Percentiles rank a stretch among this genome's conserved stretches.
Conservation (phyloP, 1,140 invertebrate species). For the Eciton burchellii region DNA sequence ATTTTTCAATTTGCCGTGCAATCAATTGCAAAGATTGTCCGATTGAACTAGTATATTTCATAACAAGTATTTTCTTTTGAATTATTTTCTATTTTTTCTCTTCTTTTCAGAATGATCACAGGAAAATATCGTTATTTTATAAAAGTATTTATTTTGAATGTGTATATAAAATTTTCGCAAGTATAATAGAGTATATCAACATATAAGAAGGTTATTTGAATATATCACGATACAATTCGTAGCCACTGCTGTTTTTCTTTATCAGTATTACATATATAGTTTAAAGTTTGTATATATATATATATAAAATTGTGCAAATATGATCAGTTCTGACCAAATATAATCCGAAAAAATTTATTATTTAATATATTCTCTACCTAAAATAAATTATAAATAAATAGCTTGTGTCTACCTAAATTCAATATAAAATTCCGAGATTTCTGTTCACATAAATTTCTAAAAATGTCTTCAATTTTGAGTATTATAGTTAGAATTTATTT, state of each 20-base stretch:
- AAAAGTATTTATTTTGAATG: constrained; percentile 78
- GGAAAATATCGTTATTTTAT: constrained; percentile 65
- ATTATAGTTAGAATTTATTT: constrained; percentile 75
- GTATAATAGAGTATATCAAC: constrained; percentile 69
- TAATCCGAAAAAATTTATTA: constrained; percentile 76
- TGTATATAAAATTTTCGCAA: constrained; percentile 77
- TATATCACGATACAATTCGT: constrained; percentile 56
- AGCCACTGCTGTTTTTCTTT: constrained; percentile 50
- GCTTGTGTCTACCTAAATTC: constrained; percentile 85
- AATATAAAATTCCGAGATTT: constrained; percentile 82
- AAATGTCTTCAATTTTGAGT: constrained; percentile 77
- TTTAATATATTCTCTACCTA: constrained; percentile 84
- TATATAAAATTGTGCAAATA: constrained; percentile 36
- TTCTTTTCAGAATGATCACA: constrained; percentile 57
- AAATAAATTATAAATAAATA: constrained; percentile 86
- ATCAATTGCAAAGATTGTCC: background rate
- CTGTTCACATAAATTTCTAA: constrained; percentile 76
- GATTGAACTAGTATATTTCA: background rate
- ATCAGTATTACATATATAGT: constrained; percentile 42
- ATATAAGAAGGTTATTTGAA: constrained; percentile 66
- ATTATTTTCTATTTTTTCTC: background rate
- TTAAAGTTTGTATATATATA: constrained; percentile 29
- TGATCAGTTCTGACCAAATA: constrained; percentile 53
- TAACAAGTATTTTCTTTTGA: background rate
- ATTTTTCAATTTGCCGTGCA: background rate